Conservation (phyloP, 2,797 vertebrate species). For the Sardinella longiceps region DNA sequence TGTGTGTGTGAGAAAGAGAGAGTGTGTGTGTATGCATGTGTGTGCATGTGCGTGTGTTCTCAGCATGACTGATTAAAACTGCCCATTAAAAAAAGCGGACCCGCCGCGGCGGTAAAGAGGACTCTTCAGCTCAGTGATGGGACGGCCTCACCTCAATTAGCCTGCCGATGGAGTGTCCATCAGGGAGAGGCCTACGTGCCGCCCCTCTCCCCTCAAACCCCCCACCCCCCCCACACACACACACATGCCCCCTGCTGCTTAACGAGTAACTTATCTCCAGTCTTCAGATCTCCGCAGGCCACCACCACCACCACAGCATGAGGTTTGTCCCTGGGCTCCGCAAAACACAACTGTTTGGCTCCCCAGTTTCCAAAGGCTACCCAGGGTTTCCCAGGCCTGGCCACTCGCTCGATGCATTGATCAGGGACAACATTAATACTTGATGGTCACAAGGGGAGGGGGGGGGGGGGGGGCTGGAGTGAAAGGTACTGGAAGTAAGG, state of each 20-base stretch:
- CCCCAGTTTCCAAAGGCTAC: background rate
- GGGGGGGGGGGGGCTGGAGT: too few species aligned
- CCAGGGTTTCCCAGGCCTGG: background rate
- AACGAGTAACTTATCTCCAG: background rate
- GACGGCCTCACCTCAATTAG: background rate
- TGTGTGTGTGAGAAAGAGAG: background rate
- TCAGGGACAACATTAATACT: slow-evolving; percentile 18
- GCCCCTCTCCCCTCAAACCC: too few species aligned
- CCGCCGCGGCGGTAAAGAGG: slow-evolving; percentile 7
- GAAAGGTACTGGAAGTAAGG: background rate
- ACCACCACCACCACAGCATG: background rate
- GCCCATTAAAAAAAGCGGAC: slow-evolving; percentile 25
- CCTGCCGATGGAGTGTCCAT: background rate
- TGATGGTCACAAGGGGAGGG: background rate
- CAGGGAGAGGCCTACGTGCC: background rate
- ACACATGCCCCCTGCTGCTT: background rate
- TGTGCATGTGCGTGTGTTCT: background rate
- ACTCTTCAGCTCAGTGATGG: background rate
- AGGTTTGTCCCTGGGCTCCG: background rate
- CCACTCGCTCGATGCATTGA: slow-evolving; percentile 2
- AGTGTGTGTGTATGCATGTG: background rate
- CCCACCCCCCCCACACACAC: background rate
- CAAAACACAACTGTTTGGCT: background rate
- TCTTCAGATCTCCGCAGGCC: background rate
- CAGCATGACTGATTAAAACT: slow-evolving; percentile 34